These are phyloP conservation scores for Drosophila paracracens DNA, from an alignment of 2,888 invertebrate species.

Conservation along the genomic window DNA sequence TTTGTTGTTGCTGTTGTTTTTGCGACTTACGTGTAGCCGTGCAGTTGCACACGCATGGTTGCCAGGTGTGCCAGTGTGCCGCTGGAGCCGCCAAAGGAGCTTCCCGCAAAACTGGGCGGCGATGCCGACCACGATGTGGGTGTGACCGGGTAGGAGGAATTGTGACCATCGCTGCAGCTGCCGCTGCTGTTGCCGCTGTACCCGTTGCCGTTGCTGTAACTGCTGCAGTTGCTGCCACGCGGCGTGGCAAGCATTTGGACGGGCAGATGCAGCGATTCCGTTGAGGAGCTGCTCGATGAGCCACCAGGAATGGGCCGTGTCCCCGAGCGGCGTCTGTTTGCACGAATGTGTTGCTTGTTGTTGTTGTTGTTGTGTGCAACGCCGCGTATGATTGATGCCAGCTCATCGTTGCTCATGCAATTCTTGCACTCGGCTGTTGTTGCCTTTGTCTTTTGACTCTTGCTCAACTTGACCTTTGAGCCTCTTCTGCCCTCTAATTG, in stretches of 20 bases:
- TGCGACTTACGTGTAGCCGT: slow-evolving; percentile 65
- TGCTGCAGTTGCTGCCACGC: slow-evolving; percentile 42
- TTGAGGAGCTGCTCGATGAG: slow-evolving; percentile 67
- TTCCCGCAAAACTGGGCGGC: slow-evolving; percentile 61
- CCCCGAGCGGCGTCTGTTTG: slow-evolving; percentile 28
- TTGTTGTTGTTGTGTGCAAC: slow-evolving; percentile 43
- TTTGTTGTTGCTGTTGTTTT: not conserved
- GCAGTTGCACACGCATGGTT: slow-evolving; percentile 58
- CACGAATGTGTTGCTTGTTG: slow-evolving; percentile 3
- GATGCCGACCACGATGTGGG: slow-evolving; percentile 73
- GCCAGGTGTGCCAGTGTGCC: slow-evolving; percentile 57
- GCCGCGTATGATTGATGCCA: slow-evolving; percentile 69
- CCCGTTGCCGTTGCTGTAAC: slow-evolving; percentile 16
- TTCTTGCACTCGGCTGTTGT: slow-evolving; percentile 41
- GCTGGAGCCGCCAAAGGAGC: slow-evolving; percentile 40
- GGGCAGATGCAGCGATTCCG: slow-evolving; percentile 70
- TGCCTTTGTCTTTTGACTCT: slow-evolving; percentile 47
- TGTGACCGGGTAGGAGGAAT: slow-evolving; percentile 72
- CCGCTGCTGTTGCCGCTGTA: slow-evolving; percentile 24
- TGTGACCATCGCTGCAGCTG: slow-evolving; percentile 21
- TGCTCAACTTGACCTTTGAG: slow-evolving; percentile 41
- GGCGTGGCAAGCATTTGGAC: slow-evolving; percentile 26
- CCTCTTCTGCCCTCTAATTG: slow-evolving; percentile 3
- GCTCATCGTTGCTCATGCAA: slow-evolving; percentile 75
- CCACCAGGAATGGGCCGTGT: slow-evolving; percentile 42